Evolutionary conservation across 2,797 vertebrate genomes (phyloP), one percentile per base, ranked within the genome.

Genomic region (Spea hammondii): DNA sequence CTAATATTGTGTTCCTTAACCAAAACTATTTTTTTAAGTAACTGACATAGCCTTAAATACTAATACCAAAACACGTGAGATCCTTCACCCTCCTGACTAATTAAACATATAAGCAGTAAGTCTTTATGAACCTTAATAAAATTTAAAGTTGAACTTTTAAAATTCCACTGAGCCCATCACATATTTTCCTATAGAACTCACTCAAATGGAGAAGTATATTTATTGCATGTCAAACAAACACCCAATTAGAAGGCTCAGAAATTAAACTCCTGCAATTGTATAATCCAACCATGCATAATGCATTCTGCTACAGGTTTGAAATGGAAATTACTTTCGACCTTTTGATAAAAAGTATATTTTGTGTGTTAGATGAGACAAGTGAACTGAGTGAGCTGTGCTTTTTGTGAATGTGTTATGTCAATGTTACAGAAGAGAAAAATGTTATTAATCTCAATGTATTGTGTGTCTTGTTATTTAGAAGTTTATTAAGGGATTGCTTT

Each of bases 71-170:
- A 74, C 47, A 32, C 32, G 6, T 10, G 8, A 57, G 66, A 48
- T 45, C 65, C 51, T 17, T 9, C 44, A 65, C 51, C 12, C 77
- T 62, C 55, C 5, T 11, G 12, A 65, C 53, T 74, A 79, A 79
- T 74, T 74, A 59, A 65, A 67, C 55, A 71, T 79, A 74, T 79
- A 74, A 79, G 74, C 78, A 79, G 78, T 62, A 69, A 70, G 32
- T 71, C 67, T 47, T 51, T 49, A 70, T 62, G 65, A 48, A 53
- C 66, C 71, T 64, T 79, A 69, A 74, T 74, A 46, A 79, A 79
- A 74, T 65, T 74, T 74, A 53, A 64, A 69, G 71, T 64, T 69
- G 17, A 64, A 68, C n/a, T 53, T 74, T 73, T 74, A 69, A 74
- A 64, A 51, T 65, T 68, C 70, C 6, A 13, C 66, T 44, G 47